Conservation (phyloP, 1,140 invertebrate species). For the Papilio xuthus region DNA sequence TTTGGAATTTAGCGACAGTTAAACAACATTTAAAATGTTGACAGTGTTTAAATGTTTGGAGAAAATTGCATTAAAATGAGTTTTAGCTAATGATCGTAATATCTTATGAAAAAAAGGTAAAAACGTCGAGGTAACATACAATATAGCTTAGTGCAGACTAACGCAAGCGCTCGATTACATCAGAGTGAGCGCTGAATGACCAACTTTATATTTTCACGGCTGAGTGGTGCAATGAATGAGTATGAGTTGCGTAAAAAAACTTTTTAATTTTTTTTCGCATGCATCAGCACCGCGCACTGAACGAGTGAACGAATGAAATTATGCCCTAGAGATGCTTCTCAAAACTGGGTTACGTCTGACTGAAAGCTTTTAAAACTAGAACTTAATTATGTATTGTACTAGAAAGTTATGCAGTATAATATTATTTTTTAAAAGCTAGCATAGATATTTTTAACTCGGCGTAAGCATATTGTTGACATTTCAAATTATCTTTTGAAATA, state of each 20-base stretch:
- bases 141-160: background rate
- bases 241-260: conserved; percentile 32
- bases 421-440: background rate
- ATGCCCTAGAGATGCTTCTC: conserved; percentile 8
- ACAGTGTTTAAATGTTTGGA: too few species aligned
- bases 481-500: background rate
- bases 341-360: conserved; percentile 6
- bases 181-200: conserved; percentile 42
- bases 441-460: background rate
- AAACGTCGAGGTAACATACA: background rate
- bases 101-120: background rate
- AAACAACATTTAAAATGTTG: too few species aligned
- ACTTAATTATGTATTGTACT: conserved; percentile 6
- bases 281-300: background rate
- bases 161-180: conserved; percentile 44
- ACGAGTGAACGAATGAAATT: conserved; percentile 22
- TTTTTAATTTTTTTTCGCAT: conserved; percentile 21
- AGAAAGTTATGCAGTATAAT: background rate
- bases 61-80: too few species aligned
- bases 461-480: background rate
- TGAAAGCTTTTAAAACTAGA: conserved; percentile 4
- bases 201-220: conserved; percentile 45
- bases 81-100: background rate
- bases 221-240: conserved; percentile 33
- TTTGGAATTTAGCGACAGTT: too few species aligned